Evolutionary conservation across 2,797 vertebrate genomes (phyloP).

Genomic region (Xiphophorus birchmanni): DNA sequence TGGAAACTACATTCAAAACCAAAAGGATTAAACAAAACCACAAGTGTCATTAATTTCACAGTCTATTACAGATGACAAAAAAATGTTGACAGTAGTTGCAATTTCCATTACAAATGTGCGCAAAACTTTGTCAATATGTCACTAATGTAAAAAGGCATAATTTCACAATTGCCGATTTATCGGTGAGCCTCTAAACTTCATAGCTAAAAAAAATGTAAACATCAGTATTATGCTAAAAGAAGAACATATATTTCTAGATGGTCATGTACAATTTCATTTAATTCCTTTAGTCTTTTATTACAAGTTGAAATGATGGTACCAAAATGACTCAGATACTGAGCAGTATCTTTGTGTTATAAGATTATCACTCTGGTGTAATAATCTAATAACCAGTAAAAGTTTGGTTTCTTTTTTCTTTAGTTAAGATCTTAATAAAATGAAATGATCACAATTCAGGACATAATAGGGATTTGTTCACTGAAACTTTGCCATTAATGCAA

Average conservation of each 20-base stretch:
- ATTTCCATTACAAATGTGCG: too few species aligned
- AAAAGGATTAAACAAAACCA: too few species aligned
- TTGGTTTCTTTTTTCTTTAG: not conserved
- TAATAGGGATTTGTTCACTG: not conserved
- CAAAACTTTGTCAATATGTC: too few species aligned
- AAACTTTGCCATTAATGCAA: not conserved
- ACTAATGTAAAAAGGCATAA: too few species aligned
- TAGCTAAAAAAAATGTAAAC: too few species aligned
- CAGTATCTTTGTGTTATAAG: not conserved
- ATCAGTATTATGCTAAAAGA: not conserved
- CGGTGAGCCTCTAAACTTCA: too few species aligned
- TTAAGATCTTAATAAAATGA: not conserved
- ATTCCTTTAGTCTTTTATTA: not conserved
- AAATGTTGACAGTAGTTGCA: too few species aligned
- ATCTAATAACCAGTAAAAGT: not conserved
- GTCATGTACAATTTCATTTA: not conserved
- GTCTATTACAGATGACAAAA: too few species aligned
- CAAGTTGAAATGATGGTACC: not conserved
- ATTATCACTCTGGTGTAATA: not conserved
- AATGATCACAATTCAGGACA: not conserved
- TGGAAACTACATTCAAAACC: too few species aligned
- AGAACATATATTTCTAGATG: not conserved
- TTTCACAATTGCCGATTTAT: too few species aligned
- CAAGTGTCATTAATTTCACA: too few species aligned
- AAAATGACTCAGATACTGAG: not conserved